Evolutionary conservation across 1,140 invertebrate genomes (phyloP).

Genomic region (Habropoda laboriosa): DNA sequence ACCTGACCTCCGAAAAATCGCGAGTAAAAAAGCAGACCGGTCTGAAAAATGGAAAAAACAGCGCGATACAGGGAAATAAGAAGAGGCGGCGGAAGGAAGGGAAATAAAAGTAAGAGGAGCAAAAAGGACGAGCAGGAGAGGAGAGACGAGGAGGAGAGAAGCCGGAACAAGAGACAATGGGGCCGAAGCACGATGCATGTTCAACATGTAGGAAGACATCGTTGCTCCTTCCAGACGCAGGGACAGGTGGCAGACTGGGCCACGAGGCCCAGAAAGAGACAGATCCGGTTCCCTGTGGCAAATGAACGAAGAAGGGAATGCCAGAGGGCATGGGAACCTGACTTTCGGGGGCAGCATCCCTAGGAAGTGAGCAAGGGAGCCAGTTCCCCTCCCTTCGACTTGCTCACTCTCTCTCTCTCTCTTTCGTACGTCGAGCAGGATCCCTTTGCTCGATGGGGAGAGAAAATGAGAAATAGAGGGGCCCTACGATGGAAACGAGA

Average conservation of each 20-base stretch:
- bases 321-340: slow-evolving; percentile 80
- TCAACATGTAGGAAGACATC: slow-evolving; percentile 78
- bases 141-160: slow-evolving; percentile 33
- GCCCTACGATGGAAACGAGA: slow-evolving; percentile 57
- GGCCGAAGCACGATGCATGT: slow-evolving; percentile 72
- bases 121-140: background rate
- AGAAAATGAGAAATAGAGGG: slow-evolving; percentile 74
- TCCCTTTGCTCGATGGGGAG: slow-evolving; percentile 43
- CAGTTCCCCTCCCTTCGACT: slow-evolving; percentile 11
- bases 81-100: background rate
- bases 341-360: slow-evolving; percentile 81
- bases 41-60: background rate
- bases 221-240: slow-evolving; percentile 73
- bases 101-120: background rate
- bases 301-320: slow-evolving; percentile 48
- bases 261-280: slow-evolving; percentile 65
- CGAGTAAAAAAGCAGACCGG: background rate
- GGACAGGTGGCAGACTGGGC: slow-evolving; percentile 78
- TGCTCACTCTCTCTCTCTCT: background rate
- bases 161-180: slow-evolving; percentile 39
- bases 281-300: slow-evolving; percentile 43
- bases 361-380: slow-evolving; percentile 73
- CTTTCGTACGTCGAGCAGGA: slow-evolving; percentile 7
- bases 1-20: background rate
- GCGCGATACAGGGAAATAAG: no score